Evolutionary conservation across 2,113 vertebrate species (phyloP), one percentile per base, ranked within the genome.

Genomic region (Cricetomys ansorgei): DNA sequence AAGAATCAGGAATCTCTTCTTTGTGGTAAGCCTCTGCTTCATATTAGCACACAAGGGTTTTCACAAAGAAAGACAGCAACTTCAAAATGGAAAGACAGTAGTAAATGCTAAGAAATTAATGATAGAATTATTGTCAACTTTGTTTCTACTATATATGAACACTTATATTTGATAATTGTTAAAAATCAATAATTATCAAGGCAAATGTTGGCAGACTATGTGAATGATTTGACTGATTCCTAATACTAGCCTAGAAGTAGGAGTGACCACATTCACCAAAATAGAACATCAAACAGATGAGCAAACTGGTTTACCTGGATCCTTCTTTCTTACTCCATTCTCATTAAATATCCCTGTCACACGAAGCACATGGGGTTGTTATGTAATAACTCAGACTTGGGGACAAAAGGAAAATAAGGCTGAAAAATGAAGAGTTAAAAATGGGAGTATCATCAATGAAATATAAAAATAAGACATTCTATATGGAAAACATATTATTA

Each of bases 1-100:
- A 43, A 81, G 69, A 97, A 37, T 93, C 45, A 64, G 13, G 92
- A 15, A 15, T 85, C 80, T 59, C 21, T 53, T 96, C 34, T 90
- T 62, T 53, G 57, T 86, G 67, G 31, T 9, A 86, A 86, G 4
- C 37, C 21, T 90, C 55, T 57, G 37, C 17, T 70, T 90, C 53
- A 75, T 84, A 23, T 50, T 69, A 79, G 8, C 25, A 92, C 48
- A 16, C 21, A 53, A 77, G 31, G 10, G 43, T 50, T n/a, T 37
- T 48, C 86, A 87, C 27, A 90, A 89, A 91, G 11, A 37, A 89
- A 53, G 45, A 27, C 5, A 21, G 48, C 79, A 69, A 2, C 23
- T 95, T 96, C 53, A 86, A 76, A 89, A 37, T 48, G 25, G 37
- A 76, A 92, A 88, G n/a, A 50, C 16, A 40, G 29, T n/a, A 3